phyloP scores from a whole-genome alignment of 1,140 invertebrate species.

The Palaemon carinicauda region DNA sequence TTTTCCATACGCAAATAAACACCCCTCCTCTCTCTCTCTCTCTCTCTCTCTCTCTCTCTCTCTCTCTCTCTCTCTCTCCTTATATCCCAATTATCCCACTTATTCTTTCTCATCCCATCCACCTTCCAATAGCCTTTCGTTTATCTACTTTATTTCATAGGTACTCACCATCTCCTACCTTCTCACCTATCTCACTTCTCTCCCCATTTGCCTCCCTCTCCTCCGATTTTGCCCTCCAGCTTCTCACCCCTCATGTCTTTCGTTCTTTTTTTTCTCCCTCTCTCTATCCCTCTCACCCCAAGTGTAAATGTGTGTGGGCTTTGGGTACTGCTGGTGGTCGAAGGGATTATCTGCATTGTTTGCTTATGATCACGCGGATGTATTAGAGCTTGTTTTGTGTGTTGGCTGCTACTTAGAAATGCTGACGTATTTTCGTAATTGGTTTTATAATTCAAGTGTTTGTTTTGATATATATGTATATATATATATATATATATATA shows the following conservation, averaged over 20 bases:
- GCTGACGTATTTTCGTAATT: neutral
- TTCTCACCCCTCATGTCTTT: neutral
- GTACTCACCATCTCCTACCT: neutral
- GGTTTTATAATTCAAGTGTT: neutral
- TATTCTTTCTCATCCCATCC: neutral
- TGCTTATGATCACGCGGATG: neutral
- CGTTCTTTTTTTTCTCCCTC: neutral
- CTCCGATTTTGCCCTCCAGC: neutral
- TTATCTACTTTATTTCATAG: neutral
- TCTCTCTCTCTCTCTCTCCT: neutral
- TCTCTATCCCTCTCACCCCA: neutral
- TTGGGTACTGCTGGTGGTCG: neutral
- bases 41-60: neutral
- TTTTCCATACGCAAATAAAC: neutral
- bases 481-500: slow-evolving; percentile 2
- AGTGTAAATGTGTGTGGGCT: neutral
- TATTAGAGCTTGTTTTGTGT: neutral
- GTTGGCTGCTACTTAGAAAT: neutral
- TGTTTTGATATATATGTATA: neutral
- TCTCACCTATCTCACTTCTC: neutral
- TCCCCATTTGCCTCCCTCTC: neutral
- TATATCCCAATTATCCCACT: neutral
- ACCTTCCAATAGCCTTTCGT: neutral
- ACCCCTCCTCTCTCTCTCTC: neutral
- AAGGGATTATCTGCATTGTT: neutral